Base-by-base conservation (phyloP, 2,113 vertebrate species). In the Anseranas semipalmata region DNA sequence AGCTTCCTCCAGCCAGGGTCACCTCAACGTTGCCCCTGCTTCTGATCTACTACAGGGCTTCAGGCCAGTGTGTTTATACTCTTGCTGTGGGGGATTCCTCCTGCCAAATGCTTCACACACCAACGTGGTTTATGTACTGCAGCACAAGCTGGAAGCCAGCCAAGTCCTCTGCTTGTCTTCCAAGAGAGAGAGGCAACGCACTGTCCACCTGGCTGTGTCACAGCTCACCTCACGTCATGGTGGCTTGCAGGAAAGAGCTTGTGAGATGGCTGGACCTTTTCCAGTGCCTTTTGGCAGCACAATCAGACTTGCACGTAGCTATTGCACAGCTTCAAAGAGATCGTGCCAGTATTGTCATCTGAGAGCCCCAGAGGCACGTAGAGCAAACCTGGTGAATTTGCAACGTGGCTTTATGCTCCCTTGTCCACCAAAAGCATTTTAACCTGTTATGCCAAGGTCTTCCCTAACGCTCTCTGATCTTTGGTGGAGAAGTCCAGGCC, bases 61-160 rank as follows among this genome's bases (percentile, higher is more conserved):
- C 0, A 3, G 72, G 65, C 71, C 79, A 82, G 35, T 2, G 12
- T 10, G 1, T 65, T 89, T 82, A 67, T 74, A 59, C 70, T 52
- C 70, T 20, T 72, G 48, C 80, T 85, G 11, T 60, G 62, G 56
- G 79, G 46, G 39, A 68, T 84, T 68, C 39, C n/a, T 86, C 46
- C 74, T 82, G 86, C 83, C 89, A 90, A 90, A 82, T 74, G 50
- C 76, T 88, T 55, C 32, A 43, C 75, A 15, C 72, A 84, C 41
- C 67, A 68, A 41, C 74, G 24, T 48, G 62, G 80, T 77, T 84
- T 73, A 85, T 50, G 45, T 52, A 35, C 65, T 92, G 88, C 77
- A 78, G 76, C 6, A 7, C 68, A 60, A 67, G 66, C 75, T 90
- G 89, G 89, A 92, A 90, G 56, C 46, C 65, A 81, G 58, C 73